These are phyloP conservation scores for Hyles lineata DNA, from an alignment of 2,888 invertebrate species.

Conservation along the genomic window DNA sequence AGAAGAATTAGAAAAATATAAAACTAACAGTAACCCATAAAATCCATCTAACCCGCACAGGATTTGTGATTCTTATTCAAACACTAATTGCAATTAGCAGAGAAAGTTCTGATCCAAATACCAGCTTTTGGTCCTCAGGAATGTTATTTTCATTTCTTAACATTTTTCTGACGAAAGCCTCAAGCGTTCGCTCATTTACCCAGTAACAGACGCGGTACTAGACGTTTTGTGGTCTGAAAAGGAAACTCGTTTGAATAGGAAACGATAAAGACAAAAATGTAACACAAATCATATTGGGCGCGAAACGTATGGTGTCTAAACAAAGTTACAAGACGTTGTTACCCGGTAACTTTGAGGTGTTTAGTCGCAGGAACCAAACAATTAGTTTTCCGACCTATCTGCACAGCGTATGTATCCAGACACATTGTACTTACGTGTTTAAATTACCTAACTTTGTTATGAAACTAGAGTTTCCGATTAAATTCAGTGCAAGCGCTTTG, in stretches of 20 bases:
- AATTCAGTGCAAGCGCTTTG: slow-evolving; percentile 46
- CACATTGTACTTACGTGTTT: slow-evolving; percentile 44
- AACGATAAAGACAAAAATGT: not conserved
- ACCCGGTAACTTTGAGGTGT: slow-evolving; percentile 3
- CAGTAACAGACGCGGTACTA: not conserved
- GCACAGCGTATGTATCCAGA: slow-evolving; percentile 13
- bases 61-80: slow-evolving; percentile 1
- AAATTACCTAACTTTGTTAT: slow-evolving; percentile 53
- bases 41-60: not conserved
- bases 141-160: not conserved
- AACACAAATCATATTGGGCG: not conserved
- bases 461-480: slow-evolving; percentile 51
- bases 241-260: not conserved
- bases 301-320: not conserved
- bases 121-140: not conserved
- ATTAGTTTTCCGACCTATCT: slow-evolving; percentile 16
- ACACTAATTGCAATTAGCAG: slow-evolving; percentile 3
- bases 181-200: not conserved
- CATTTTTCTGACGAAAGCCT: not conserved
- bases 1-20: not conserved
- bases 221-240: not conserved
- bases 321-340: slow-evolving; percentile 20
- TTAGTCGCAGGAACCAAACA: slow-evolving; percentile 22
- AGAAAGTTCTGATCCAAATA: not conserved
- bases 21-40: not conserved